A percentile compares a stretch with the other conserved stretches of the same genome.
Conservation (phyloP, 2,113 vertebrate genomes). For the Cinclus cinclus region DNA sequence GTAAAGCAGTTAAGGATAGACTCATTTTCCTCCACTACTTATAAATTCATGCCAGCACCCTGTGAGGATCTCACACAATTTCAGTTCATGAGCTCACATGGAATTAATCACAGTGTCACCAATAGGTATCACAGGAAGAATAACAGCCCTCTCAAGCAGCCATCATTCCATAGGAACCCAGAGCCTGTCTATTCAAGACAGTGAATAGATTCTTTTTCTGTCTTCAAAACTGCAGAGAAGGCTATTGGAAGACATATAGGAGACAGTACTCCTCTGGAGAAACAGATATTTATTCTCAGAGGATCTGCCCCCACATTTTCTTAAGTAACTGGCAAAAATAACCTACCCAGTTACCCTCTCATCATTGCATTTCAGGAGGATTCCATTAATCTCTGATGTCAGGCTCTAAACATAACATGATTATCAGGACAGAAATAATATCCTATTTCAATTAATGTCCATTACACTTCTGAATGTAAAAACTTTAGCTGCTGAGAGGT, state of each 20-base stretch:
- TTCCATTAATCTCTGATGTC: not conserved
- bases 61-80: not conserved
- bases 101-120: not conserved
- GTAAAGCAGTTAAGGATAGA: not conserved
- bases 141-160: not conserved
- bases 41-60: not conserved
- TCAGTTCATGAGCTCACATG: not conserved
- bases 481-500: not conserved
- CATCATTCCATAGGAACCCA: not conserved
- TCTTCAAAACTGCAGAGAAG: not conserved
- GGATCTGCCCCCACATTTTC: not conserved
- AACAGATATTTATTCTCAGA: not conserved
- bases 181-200: not conserved
- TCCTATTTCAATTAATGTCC: not conserved
- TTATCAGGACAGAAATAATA: constrained; percentile 4
- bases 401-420: not conserved
- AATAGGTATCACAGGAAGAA: not conserved
- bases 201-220: not conserved
- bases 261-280: not conserved
- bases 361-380: not conserved
- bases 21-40: not conserved
- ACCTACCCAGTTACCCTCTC: not conserved
- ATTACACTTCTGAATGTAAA: not conserved
- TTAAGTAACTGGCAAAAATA: not conserved
- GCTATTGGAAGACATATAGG: not conserved